Evolutionary conservation across 2,113 vertebrate genomes (phyloP).

Genomic region (Hemichromis elongatus): DNA sequence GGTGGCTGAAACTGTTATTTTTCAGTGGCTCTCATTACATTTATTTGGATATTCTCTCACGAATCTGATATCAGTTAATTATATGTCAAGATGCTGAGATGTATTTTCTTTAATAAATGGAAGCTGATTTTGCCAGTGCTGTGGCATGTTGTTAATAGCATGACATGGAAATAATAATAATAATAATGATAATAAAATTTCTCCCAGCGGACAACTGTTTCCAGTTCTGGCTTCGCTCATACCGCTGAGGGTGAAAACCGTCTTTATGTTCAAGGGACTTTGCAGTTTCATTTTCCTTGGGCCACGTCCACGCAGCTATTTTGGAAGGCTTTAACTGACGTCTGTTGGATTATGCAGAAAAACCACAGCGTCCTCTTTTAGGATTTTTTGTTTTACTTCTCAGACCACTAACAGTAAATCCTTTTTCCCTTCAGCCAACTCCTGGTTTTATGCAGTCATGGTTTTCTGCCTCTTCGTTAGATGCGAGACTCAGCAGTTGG

Average conservation of each 20-base stretch:
- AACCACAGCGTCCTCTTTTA: slow-evolving; percentile 66
- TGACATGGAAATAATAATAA: slow-evolving; percentile 16
- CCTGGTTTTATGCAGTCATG: slow-evolving; percentile 53
- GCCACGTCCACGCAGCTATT: slow-evolving; percentile 45
- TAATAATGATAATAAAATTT: not conserved
- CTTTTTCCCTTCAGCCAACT: slow-evolving; percentile 55
- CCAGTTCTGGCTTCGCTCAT: slow-evolving; percentile 16
- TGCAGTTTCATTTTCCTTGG: slow-evolving; percentile 60
- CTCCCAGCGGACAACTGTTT: not conserved
- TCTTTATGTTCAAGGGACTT: slow-evolving; percentile 42
- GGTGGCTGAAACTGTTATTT: not conserved
- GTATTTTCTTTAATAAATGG: not conserved
- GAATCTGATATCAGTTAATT: not conserved
- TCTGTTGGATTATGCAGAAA: slow-evolving; percentile 55
- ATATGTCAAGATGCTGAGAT: not conserved
- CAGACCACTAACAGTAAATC: slow-evolving; percentile 60
- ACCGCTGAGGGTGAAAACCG: slow-evolving; percentile 31
- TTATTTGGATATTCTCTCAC: not conserved
- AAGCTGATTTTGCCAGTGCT: not conserved
- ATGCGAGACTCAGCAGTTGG: slow-evolving; percentile 39
- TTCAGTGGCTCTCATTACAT: not conserved
- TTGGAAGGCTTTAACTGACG: slow-evolving; percentile 50
- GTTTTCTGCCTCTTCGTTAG: slow-evolving; percentile 54
- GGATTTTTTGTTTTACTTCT: slow-evolving; percentile 62
- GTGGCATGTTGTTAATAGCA: slow-evolving; percentile 12